These are phyloP conservation scores for Gadus chalcogrammus DNA, from an alignment of 2,113 vertebrate genomes.

Conservation along the genomic window DNA sequence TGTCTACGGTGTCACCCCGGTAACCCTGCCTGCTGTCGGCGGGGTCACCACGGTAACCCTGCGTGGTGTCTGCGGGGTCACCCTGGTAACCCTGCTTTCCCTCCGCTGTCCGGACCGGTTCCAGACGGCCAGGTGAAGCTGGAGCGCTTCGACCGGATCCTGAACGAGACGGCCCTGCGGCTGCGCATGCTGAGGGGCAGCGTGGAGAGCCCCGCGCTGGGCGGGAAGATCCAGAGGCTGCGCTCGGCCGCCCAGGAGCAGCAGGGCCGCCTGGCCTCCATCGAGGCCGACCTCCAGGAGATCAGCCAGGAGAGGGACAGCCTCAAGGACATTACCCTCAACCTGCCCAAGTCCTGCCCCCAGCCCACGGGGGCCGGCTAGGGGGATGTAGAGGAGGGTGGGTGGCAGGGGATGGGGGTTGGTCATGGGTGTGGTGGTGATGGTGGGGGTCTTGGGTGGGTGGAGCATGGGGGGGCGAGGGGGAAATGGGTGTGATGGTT, in stretches of 20 bases:
- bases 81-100: too few relatives aligned
- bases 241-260: conserved; percentile 75
- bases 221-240: conserved; percentile 75
- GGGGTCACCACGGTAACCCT: too few relatives aligned
- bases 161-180: conserved; percentile 70
- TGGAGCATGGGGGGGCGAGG: background rate
- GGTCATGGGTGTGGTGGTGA: background rate
- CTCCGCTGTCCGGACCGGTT: too few relatives aligned
- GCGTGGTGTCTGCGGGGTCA: too few relatives aligned
- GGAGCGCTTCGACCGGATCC: conserved; percentile 60
- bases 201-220: conserved; percentile 68
- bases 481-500: too few relatives aligned
- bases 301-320: conserved; percentile 82
- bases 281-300: conserved; percentile 80
- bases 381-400: conserved; percentile 23
- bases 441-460: background rate
- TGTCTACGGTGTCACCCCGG: too few relatives aligned
- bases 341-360: conserved; percentile 78
- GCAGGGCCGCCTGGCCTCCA: conserved; percentile 66
- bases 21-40: too few relatives aligned
- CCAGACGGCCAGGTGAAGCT: conserved; percentile 62
- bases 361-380: conserved; percentile 35
- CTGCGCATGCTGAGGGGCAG: conserved; percentile 72
- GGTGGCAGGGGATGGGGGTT: background rate
- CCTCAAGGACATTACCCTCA: conserved; percentile 82